Evolutionary conservation across 2,113 vertebrate species (phyloP), one percentile per base, ranked within the genome.

Genomic region (Xiphophorus maculatus): DNA sequence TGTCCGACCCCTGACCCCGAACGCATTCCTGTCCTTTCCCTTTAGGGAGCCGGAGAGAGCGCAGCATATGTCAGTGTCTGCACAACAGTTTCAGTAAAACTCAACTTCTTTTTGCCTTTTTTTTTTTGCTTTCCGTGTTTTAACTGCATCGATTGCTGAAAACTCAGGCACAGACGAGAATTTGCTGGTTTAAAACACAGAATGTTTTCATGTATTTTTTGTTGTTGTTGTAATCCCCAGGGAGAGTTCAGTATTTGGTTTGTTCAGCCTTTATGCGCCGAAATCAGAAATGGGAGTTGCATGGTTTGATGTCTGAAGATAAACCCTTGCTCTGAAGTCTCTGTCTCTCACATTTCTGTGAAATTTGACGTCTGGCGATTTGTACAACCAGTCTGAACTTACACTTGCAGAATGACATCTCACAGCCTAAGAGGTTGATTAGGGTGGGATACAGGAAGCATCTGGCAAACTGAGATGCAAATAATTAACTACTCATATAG

Each of bases 401-500:
- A 74, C 82, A 88, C 81, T 85, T 60, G 75, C 84, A 64, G 73
- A 86, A 88, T 75, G 80, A 77, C 85, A 86, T 81, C 80, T 89
- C 80, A 73, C 79, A 73, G 69, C 73, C 69, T 86, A 84, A 78
- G 51, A 82, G 82, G 85, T 87, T 85, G 85, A 81, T 77, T 64
- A 80, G 72, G 82, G 81, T 77, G 77, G 73, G 76, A 85, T 75
- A 83, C 71, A 82, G 69, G 90, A 80, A 92, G 71, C 12, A 54
- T 81, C 63, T 88, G 77, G 74, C 75, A 64, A 81, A 70, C 84
- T 74, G 74, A 87, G 85, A 79, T 69, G 71, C 78, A 84, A 76
- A 90, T 87, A 86, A 92, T 90, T 84, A 89, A 90, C 82, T 81
- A 48, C 72, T 76, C 76, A 79, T 67, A 70, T 87, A 82, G 89